phyloP scores from a whole-genome alignment of 2,888 invertebrate genomes.

The Catocala fraxini region DNA sequence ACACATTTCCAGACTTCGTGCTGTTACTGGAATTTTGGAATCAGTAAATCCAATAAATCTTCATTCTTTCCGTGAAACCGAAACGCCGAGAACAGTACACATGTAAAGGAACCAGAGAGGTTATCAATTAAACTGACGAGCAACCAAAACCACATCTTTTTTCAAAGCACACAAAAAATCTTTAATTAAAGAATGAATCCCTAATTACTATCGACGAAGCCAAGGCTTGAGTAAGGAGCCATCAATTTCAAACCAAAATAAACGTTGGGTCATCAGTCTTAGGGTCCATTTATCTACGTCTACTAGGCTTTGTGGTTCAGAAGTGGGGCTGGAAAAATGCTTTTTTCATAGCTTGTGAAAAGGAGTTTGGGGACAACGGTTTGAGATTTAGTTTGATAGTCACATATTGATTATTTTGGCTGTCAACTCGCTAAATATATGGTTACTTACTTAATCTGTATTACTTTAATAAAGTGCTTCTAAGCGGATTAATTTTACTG shows the following conservation, averaged over 20 bases:
- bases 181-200: conserved; percentile 48
- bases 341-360: conserved; percentile 37
- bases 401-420: not conserved
- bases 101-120: too few relatives aligned
- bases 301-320: conserved; percentile 51
- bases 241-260: conserved; percentile 71
- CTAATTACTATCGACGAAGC: conserved; percentile 38
- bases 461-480: too few relatives aligned
- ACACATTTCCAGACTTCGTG: too few relatives aligned
- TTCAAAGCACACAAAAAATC: conserved; percentile 13
- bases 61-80: too few relatives aligned
- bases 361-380: not conserved
- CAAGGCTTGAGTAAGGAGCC: conserved; percentile 44
- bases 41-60: too few relatives aligned
- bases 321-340: conserved; percentile 54
- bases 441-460: too few relatives aligned
- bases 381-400: not conserved
- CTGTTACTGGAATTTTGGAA: too few relatives aligned
- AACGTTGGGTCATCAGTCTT: conserved; percentile 67
- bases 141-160: not conserved
- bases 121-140: not conserved
- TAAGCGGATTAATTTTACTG: too few relatives aligned
- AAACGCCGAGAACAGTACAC: too few relatives aligned
- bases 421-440: not conserved
- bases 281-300: conserved; percentile 66